Evolutionary conservation across 2,113 vertebrate genomes (phyloP).

Genomic region (Eonycteris spelaea): DNA sequence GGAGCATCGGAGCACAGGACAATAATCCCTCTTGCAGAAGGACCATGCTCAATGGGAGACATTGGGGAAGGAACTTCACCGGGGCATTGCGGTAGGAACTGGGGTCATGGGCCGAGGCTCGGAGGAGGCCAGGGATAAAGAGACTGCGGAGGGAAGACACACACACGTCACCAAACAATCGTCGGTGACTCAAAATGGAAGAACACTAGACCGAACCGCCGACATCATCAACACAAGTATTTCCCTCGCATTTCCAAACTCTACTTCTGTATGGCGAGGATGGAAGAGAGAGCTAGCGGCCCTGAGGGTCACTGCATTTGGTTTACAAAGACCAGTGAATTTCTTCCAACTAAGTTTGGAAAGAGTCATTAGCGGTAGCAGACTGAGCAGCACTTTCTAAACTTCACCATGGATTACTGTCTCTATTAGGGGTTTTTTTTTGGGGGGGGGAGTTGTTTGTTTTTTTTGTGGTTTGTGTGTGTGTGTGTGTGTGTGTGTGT

Average conservation of each 20-base stretch:
- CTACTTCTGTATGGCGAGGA: not conserved
- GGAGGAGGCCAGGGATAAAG: not conserved
- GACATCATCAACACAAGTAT: not conserved
- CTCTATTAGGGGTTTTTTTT: not conserved
- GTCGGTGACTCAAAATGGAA: not conserved
- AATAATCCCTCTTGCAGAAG: not conserved
- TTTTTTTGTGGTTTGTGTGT: no score
- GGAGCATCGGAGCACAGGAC: not conserved
- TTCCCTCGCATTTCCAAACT: not conserved
- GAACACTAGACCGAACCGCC: not conserved
- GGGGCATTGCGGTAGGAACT: not conserved
- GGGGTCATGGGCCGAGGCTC: not conserved
- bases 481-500: no score
- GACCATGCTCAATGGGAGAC: not conserved
- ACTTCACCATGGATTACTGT: not conserved
- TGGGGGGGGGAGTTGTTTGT: no score
- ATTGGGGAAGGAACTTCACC: not conserved
- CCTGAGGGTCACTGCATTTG: not conserved
- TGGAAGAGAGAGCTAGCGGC: not conserved
- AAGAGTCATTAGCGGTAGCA: constrained; percentile 15
- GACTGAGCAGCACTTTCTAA: constrained; percentile 34
- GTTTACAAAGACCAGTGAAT: not conserved
- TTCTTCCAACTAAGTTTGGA: not conserved
- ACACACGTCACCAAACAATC: not conserved
- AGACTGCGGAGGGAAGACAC: not conserved